Evolutionary conservation across 2,113 vertebrate species (phyloP), one percentile per base, ranked within the genome.

Genomic region (Hydropotes inermis): DNA sequence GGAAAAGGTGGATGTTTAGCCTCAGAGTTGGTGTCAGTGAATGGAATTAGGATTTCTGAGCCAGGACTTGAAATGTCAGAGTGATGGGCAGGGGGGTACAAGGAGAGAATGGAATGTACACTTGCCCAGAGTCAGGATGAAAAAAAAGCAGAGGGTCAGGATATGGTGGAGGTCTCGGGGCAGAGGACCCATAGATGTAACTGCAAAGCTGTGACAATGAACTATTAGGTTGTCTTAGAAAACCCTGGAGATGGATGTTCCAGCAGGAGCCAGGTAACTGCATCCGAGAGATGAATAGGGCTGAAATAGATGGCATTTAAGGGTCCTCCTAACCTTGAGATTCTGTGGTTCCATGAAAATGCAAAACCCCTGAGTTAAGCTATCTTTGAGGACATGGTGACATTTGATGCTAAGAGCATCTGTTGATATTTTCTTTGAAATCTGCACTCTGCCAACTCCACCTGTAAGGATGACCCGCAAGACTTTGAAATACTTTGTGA

Each of bases 381-480:
- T 89, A 8, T 95, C 89, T 97, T 96, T 87, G 95, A 98, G 96
- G 86, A 97, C 91, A 67, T 0, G 0, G 96, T 97, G 97, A 97
- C 98, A 96, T 98, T 97, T 97, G 89, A 79, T 93, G 82, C 95
- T 86, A 82, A 97, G 82, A 97, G 93, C 94, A 88, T 97, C 89
- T 97, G 97, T 97, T 97, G 97, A 81, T 97, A 95, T 96, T 98
- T 96, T 95, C 96, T 97, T 96, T 97, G 97, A 98, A 98, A 96
- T 74, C 82, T 55, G 81, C 57, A 8, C 86, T n/a, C 52, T 70
- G 89, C 88, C 76, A 58, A 7, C 92, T 92, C 92, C 76, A 91
- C 93, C 97, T 96, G 52, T n/a, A 89, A 97, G 89, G 88, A 50
- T 95, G 96, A 84, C 97, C 97, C 1, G 0, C 78, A 79, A 91